phyloP scores from a whole-genome alignment of 2,797 vertebrate species.

The Tragopan temminckii region DNA sequence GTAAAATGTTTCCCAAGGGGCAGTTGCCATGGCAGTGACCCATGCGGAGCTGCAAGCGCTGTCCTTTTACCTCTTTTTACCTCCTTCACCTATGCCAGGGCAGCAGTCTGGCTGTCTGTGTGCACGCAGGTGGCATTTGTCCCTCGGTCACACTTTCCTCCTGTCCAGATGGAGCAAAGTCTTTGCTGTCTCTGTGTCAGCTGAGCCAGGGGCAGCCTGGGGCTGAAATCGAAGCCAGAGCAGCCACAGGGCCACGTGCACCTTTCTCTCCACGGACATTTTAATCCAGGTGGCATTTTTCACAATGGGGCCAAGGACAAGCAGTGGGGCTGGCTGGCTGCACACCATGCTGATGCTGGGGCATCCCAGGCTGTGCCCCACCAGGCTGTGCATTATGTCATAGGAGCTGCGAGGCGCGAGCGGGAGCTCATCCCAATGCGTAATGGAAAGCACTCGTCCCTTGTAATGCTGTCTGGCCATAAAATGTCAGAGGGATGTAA shows the following conservation, averaged over 20 bases:
- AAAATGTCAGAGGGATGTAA: conserved; percentile 50
- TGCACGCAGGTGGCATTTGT: conserved; percentile 6
- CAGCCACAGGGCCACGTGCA: fast-evolving
- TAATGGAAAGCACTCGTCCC: conserved; percentile 50
- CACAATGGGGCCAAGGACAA: not conserved
- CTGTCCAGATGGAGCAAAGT: conserved; percentile 41
- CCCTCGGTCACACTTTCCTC: not conserved
- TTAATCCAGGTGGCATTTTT: not conserved
- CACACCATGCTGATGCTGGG: not conserved
- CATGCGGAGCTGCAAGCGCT: fast-evolving
- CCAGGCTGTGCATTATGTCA: not conserved
- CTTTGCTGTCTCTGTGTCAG: not conserved
- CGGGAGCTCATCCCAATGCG: not conserved
- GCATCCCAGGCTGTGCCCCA: not conserved
- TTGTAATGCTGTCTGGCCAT: conserved; percentile 1
- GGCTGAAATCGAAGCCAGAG: not conserved
- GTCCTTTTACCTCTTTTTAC: not conserved
- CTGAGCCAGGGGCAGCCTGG: conserved; percentile 7
- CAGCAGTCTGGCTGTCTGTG: fast-evolving
- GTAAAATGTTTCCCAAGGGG: not conserved
- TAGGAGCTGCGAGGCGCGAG: not conserved
- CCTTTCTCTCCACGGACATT: not conserved
- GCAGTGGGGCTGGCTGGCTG: not conserved
- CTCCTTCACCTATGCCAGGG: not conserved
- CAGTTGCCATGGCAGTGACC: not conserved